These are phyloP conservation scores for Gasteruption jaculator DNA, from an alignment of 2,888 invertebrate species.

Conservation along the genomic window DNA sequence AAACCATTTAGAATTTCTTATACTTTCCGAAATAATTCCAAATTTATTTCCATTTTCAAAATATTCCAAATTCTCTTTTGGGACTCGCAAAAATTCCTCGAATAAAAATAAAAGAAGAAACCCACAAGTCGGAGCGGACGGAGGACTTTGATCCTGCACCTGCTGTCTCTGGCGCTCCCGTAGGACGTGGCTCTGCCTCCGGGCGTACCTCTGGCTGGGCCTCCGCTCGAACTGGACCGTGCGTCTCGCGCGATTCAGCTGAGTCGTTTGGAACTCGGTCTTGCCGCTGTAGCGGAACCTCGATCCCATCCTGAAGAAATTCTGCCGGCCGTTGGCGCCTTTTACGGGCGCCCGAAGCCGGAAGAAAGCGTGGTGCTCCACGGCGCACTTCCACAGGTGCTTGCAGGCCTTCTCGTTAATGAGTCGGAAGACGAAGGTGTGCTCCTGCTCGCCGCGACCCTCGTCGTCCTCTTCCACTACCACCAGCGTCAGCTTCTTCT, in stretches of 20 bases:
- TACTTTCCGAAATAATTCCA: too few relatives aligned
- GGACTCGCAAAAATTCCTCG: too few relatives aligned
- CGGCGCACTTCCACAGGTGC: slow-evolving; percentile 99
- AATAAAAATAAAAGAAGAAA: slow-evolving; percentile 28
- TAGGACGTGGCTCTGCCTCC: slow-evolving; percentile 84
- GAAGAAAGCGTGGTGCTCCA: slow-evolving; percentile 99
- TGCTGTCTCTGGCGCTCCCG: slow-evolving; percentile 71
- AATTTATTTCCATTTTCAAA: too few relatives aligned
- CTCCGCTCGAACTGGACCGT: slow-evolving; percentile 95
- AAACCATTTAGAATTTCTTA: too few relatives aligned
- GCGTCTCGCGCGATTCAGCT: slow-evolving; percentile 81
- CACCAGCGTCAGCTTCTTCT: slow-evolving; percentile 92
- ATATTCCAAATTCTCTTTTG: too few relatives aligned
- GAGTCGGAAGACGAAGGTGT: slow-evolving; percentile 95
- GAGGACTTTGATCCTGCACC: slow-evolving; percentile 35
- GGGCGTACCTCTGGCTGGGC: slow-evolving; percentile 93
- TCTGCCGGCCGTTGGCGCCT: slow-evolving; percentile 84
- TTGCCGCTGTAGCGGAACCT: slow-evolving; percentile 93
- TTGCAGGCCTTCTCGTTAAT: slow-evolving; percentile 98
- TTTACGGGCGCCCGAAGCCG: slow-evolving; percentile 86
- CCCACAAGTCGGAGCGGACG: slow-evolving; percentile 34
- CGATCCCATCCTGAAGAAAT: slow-evolving; percentile 98
- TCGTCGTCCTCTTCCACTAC: slow-evolving; percentile 99
- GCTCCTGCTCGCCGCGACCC: slow-evolving; percentile 88
- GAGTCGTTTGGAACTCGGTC: slow-evolving; percentile 96